phyloP scores from a whole-genome alignment of 92 coral and sea anemone species.

The Muricea muricata region DNA sequence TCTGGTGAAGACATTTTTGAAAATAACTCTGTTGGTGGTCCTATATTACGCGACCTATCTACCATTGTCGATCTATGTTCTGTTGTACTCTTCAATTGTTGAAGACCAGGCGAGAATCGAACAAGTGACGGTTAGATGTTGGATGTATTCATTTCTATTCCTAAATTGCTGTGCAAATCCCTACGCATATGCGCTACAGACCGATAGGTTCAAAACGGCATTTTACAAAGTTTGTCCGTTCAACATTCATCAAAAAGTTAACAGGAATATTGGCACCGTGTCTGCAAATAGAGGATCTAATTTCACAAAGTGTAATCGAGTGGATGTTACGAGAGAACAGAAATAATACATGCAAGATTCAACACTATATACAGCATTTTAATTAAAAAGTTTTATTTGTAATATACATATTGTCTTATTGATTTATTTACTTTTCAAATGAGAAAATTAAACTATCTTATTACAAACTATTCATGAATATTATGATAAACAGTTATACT shows the following conservation, averaged over 20 bases:
- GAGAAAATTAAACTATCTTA: too few relatives aligned
- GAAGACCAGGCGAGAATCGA: not conserved
- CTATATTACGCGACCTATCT: not conserved
- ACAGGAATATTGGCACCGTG: not conserved
- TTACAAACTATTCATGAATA: too few relatives aligned
- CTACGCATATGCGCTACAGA: not conserved
- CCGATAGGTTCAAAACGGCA: not conserved
- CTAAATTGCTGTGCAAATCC: conserved; percentile 7
- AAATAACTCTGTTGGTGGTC: not conserved
- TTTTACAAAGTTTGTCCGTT: not conserved
- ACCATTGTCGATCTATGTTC: not conserved
- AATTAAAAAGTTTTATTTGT: too few relatives aligned
- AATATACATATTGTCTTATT: too few relatives aligned
- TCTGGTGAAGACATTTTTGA: not conserved
- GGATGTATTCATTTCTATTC: not conserved
- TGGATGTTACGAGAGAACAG: too few relatives aligned
- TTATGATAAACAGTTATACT: too few relatives aligned
- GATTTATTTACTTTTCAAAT: too few relatives aligned
- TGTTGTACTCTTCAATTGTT: not conserved
- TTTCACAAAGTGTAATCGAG: not conserved
- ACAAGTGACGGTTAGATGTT: not conserved
- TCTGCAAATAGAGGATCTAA: not conserved
- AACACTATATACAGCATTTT: too few relatives aligned
- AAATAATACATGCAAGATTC: too few relatives aligned
- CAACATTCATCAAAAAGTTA: not conserved